Evolutionary conservation across 2,888 invertebrate species (phyloP).

Genomic region (Drosophila affinis): DNA sequence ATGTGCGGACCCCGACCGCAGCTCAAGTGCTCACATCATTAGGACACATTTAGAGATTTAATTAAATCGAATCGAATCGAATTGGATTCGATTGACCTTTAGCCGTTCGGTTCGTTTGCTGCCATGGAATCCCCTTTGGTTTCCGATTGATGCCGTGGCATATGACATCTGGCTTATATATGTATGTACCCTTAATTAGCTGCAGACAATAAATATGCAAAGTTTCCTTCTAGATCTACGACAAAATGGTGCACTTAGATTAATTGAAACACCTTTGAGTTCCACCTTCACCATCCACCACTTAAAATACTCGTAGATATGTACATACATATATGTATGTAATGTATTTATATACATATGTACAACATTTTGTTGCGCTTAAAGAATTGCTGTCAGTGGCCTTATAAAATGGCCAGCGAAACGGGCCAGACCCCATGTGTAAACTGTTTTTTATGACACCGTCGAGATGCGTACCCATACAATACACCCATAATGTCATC

Average conservation of each 20-base stretch:
- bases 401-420: slow-evolving; percentile 61
- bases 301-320: slow-evolving; percentile 13
- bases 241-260: slow-evolving; percentile 37
- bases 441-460: slow-evolving; percentile 62
- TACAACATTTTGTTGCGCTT: slow-evolving; percentile 11
- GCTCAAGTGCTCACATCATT: slow-evolving; percentile 65
- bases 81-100: slow-evolving; percentile 53
- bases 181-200: slow-evolving; percentile 47
- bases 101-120: slow-evolving; percentile 15
- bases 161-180: background rate
- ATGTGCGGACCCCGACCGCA: slow-evolving; percentile 33
- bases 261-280: slow-evolving; percentile 37
- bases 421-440: slow-evolving; percentile 56
- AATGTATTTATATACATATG: too few relatives aligned
- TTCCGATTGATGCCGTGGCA: slow-evolving; percentile 34
- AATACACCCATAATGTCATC: background rate
- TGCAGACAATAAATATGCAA: slow-evolving; percentile 37
- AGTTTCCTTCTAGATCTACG: slow-evolving; percentile 3
- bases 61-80: slow-evolving; percentile 65
- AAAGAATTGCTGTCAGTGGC: slow-evolving; percentile 65
- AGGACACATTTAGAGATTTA: slow-evolving; percentile 66
- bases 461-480: slow-evolving; percentile 37
- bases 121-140: slow-evolving; percentile 25
- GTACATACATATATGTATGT: background rate
- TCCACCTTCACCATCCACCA: slow-evolving; percentile 14